Evolutionary conservation across 2,797 vertebrate species (phyloP).

Genomic region (Crocidura indochinensis): DNA sequence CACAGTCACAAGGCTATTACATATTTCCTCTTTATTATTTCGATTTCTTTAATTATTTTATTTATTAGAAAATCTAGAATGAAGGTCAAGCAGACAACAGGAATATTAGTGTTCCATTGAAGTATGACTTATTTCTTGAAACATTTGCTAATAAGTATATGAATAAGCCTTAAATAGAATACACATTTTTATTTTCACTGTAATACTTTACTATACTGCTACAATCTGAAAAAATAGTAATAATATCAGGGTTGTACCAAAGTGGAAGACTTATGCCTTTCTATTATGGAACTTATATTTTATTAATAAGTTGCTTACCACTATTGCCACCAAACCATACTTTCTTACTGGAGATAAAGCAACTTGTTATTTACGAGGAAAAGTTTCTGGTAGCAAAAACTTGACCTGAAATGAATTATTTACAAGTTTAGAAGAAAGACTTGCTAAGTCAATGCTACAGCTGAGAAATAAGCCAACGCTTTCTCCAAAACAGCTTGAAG

Average conservation of each 20-base stretch:
- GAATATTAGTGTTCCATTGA: conserved; percentile 42
- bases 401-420: conserved; percentile 83
- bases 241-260: conserved; percentile 44
- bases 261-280: conserved; percentile 50
- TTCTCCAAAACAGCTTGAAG: conserved; percentile 83
- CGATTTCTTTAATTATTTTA: conserved; percentile 69
- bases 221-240: conserved; percentile 24
- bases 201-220: conserved; percentile 60
- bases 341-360: conserved; percentile 71
- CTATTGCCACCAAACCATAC: conserved; percentile 60
- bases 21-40: background rate
- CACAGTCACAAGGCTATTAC: background rate
- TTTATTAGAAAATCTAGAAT: conserved; percentile 43
- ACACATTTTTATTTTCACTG: background rate
- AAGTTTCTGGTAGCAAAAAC: conserved; percentile 82
- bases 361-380: conserved; percentile 78
- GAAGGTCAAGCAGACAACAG: conserved; percentile 42
- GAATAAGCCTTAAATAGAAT: conserved; percentile 46
- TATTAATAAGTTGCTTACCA: conserved; percentile 74
- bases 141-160: conserved; percentile 26
- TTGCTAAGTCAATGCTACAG: conserved; percentile 82
- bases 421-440: conserved; percentile 80
- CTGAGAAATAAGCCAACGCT: conserved; percentile 83
- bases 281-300: conserved; percentile 71
- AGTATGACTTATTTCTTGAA: conserved; percentile 42